Conservation (phyloP, 2,797 vertebrate species). For the Eutrigla gurnardus region DNA sequence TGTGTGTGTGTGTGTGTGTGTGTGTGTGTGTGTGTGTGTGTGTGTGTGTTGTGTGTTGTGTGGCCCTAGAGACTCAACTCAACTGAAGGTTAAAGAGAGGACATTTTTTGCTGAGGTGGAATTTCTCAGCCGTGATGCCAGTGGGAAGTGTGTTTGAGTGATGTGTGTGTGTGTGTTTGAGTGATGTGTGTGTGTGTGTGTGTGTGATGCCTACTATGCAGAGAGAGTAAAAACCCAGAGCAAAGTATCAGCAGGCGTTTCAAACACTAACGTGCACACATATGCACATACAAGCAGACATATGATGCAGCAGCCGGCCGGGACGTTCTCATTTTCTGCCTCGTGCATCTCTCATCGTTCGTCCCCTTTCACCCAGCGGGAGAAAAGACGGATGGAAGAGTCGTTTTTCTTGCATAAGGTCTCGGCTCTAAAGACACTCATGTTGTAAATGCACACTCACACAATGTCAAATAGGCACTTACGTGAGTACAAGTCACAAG, state of each 20-base stretch:
- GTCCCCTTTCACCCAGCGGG: slow-evolving; percentile 20
- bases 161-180: slow-evolving; percentile 10
- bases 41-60: slow-evolving; percentile 5
- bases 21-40: slow-evolving; percentile 1
- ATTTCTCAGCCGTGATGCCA: slow-evolving; percentile 56
- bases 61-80: slow-evolving; percentile 51
- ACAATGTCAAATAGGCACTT: slow-evolving; percentile 18
- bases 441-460: slow-evolving; percentile 2
- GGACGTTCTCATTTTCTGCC: slow-evolving; percentile 53
- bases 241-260: slow-evolving; percentile 17
- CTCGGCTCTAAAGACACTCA: slow-evolving; percentile 1
- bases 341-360: slow-evolving; percentile 53
- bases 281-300: slow-evolving; percentile 2
- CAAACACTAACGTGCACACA: neutral
- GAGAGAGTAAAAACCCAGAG: slow-evolving; percentile 34
- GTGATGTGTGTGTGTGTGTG: neutral
- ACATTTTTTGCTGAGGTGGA: slow-evolving; percentile 70
- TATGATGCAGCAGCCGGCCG: slow-evolving; percentile 16
- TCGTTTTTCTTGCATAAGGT: slow-evolving; percentile 33
- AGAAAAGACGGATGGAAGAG: slow-evolving; percentile 27
- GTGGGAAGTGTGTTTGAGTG: slow-evolving; percentile 19
- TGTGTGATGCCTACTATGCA: neutral
- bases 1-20: neutral
- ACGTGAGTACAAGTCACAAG: neutral
- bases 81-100: slow-evolving; percentile 72